Evolutionary conservation across 1,140 invertebrate species (phyloP), one percentile per base, ranked within the genome.

Genomic region (Zaprionus capensis): DNA sequence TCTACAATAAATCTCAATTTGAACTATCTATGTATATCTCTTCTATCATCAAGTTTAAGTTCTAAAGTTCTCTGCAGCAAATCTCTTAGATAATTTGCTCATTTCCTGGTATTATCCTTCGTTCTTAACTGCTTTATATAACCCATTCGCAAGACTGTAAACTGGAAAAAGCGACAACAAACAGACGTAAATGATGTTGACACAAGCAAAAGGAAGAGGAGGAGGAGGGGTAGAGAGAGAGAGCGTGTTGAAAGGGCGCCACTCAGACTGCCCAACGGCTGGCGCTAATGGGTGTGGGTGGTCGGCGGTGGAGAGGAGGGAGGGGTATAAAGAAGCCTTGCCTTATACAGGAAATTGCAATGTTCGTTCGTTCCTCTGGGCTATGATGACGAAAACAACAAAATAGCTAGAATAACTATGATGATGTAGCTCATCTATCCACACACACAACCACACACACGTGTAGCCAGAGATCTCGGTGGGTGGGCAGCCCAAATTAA

Each of bases 181-280:
- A 69, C 73, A 76, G 59, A 67, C 74, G 59, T 79, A 77, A 80
- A 73, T 77, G 69, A 80, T 77, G 69, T 80, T 77, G 74, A 76
- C 61, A 75, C 28, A 56, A 49, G 41, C 38, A 55, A 59, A 44
- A 26, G 20, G 53, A 58, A 72, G 62, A 34, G 61, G 6, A 26
- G 15, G 17, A 61, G 5, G n/a, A 31, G n/a, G 24, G 12, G 22
- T 1, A 22, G 22, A 22, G n/a, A 26, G 2, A 38, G 24, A 38
- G 34, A 55, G 41, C 58, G 26, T 15, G 63, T 56, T 17, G 57
- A 53, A 14, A 61, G 22, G 17, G 28, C 17, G 84, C 80, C 84
- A 90, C 81, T 84, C 84, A 90, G 84, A 88, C 84, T 88, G 84
- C 78, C 68, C 78, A 90, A 90, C 85, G 85, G 84, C 84, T 88